Conservation (phyloP, 2,888 invertebrate species). For the Coleophora deauratella region DNA sequence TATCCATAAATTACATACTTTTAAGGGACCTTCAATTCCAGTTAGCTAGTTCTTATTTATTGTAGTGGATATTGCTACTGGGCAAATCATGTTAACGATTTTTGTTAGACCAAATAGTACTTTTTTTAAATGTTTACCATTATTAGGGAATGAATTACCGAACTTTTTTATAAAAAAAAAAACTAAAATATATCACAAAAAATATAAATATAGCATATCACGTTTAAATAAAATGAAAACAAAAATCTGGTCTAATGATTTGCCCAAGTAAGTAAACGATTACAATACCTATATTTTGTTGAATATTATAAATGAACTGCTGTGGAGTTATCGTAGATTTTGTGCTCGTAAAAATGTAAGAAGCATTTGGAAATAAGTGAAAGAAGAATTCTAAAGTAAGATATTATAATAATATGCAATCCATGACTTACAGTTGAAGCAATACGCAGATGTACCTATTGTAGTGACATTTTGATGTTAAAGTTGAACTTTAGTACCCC, state of each 20-base stretch:
- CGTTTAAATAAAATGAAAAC: constrained; percentile 37
- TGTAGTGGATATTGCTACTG: constrained; percentile 62
- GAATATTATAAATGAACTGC: constrained; percentile 57
- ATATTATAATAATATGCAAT: constrained; percentile 29
- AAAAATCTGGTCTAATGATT: constrained; percentile 49
- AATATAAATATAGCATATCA: constrained; percentile 63
- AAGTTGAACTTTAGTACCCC: constrained; percentile 60
- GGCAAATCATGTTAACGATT: constrained; percentile 55
- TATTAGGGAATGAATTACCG: constrained; percentile 53
- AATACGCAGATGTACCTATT: constrained; percentile 54
- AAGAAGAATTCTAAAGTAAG: constrained; percentile 52
- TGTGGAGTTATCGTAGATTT: constrained; percentile 51
- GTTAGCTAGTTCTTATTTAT: constrained; percentile 71
- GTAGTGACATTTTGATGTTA: constrained; percentile 57
- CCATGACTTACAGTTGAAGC: constrained; percentile 51
- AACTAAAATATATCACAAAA: constrained; percentile 56
- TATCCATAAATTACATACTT: constrained; percentile 65
- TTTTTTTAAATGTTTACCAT: constrained; percentile 63
- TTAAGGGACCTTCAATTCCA: constrained; percentile 74
- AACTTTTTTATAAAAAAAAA: constrained; percentile 56
- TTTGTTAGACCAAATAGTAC: constrained; percentile 68
- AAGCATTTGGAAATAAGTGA: constrained; percentile 73
- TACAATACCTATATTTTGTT: constrained; percentile 63
- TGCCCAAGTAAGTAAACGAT: constrained; percentile 53
- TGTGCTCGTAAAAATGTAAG: constrained; percentile 60